phyloP scores from a whole-genome alignment of 2,888 invertebrate species.

The Sturmia bella region DNA sequence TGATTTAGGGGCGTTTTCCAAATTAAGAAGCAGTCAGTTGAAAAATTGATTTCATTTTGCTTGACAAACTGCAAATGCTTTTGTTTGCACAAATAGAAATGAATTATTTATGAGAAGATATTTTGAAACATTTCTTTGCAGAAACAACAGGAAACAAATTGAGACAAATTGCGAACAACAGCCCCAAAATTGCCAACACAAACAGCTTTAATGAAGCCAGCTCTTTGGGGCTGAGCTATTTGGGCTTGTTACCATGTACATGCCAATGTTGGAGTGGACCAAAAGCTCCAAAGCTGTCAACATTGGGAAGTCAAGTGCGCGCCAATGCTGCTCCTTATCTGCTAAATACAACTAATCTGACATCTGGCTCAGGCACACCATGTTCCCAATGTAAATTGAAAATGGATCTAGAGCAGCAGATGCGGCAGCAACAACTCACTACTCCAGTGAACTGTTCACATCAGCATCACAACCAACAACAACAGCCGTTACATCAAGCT shows the following conservation, averaged over 20 bases:
- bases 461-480: constrained; percentile 31
- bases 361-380: constrained; percentile 1
- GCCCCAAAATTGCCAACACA: constrained; percentile 77
- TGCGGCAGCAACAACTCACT: constrained; percentile 48
- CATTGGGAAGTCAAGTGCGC: constrained; percentile 72
- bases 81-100: constrained; percentile 1
- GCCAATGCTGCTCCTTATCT: constrained; percentile 76
- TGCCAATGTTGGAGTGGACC: constrained; percentile 78
- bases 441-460: constrained; percentile 37
- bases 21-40: constrained; percentile 82
- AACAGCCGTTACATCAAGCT: constrained; percentile 9
- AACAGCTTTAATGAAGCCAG: constrained; percentile 75
- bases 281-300: constrained; percentile 77
- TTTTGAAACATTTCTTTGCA: constrained; percentile 3
- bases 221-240: constrained; percentile 79
- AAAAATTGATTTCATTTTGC: constrained; percentile 81
- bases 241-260: constrained; percentile 80
- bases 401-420: constrained; percentile 71
- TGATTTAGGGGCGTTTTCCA: constrained; percentile 73
- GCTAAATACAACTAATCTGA: constrained; percentile 23
- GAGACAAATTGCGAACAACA: constrained; percentile 10
- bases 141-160: background rate
- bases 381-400: constrained; percentile 72
- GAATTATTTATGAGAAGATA: constrained; percentile 32
- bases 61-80: constrained; percentile 72